Conservation (phyloP, 2,888 invertebrate species). For the Gandaritis pyraliata region DNA sequence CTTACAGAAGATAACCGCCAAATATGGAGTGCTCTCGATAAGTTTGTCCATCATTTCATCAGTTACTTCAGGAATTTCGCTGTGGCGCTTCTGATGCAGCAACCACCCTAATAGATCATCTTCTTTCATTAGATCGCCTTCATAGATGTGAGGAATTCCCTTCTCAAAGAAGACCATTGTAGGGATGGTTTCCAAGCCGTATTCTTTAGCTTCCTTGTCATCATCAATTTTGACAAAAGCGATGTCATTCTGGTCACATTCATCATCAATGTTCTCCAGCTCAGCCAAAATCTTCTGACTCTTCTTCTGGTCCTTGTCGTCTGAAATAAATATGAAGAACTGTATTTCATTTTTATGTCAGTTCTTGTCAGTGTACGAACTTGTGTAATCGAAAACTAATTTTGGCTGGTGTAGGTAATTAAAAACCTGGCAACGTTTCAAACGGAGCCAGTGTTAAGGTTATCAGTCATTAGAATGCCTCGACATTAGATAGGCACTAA, state of each 20-base stretch:
- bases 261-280: slow-evolving; percentile 96
- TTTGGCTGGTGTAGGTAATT: slow-evolving; percentile 26
- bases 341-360: slow-evolving; percentile 82
- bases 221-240: slow-evolving; percentile 96
- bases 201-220: slow-evolving; percentile 94
- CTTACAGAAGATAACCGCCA: slow-evolving; percentile 97
- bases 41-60: slow-evolving; percentile 97
- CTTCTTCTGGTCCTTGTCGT: slow-evolving; percentile 96
- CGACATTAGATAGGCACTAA: slow-evolving; percentile 6
- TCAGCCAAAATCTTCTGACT: slow-evolving; percentile 93
- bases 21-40: slow-evolving; percentile 90
- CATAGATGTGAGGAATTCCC: slow-evolving; percentile 89
- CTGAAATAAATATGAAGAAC: slow-evolving; percentile 83
- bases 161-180: slow-evolving; percentile 91
- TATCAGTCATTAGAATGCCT: slow-evolving; percentile 14
- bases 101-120: slow-evolving; percentile 96
- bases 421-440: slow-evolving; percentile 64
- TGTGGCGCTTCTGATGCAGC: slow-evolving; percentile 94
- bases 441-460: slow-evolving; percentile 23
- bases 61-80: slow-evolving; percentile 96
- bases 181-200: slow-evolving; percentile 93
- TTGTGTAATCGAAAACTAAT: slow-evolving; percentile 42
- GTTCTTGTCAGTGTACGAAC: slow-evolving; percentile 67
- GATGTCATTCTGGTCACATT: slow-evolving; percentile 95
- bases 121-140: slow-evolving; percentile 95